phyloP scores from a whole-genome alignment of 2,797 vertebrate species.

The Stomatorhinus walkeri region DNA sequence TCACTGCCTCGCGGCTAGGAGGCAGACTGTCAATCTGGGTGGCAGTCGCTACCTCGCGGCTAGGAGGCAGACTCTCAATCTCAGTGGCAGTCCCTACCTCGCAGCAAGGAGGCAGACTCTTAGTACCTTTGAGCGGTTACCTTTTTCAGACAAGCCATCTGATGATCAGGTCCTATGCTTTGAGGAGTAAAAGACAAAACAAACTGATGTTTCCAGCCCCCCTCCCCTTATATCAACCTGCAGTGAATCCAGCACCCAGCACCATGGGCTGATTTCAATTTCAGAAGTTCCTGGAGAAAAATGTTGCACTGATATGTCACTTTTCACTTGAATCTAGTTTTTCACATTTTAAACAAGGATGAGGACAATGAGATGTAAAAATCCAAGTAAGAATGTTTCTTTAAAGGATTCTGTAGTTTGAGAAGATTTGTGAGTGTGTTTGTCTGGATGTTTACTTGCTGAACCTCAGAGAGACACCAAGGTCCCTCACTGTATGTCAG shows the following conservation, averaged over 20 bases:
- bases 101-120: conserved; percentile 43
- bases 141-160: conserved; percentile 14
- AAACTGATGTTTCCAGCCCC: conserved; percentile 44
- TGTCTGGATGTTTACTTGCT: conserved; percentile 68
- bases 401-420: conserved; percentile 41
- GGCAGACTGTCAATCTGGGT: conserved; percentile 43
- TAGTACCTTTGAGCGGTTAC: conserved; percentile 36
- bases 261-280: background rate
- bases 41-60: no score
- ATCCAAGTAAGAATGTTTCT: conserved; percentile 43
- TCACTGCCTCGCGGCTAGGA: background rate
- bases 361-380: conserved; percentile 23
- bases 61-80: conserved; percentile 44
- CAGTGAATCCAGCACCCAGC: background rate
- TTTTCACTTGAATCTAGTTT: conserved; percentile 41
- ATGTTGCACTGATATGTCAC: conserved; percentile 27
- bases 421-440: conserved; percentile 49
- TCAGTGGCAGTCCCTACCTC: no score
- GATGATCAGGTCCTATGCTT: conserved; percentile 17
- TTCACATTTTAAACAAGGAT: conserved; percentile 26
- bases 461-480: conserved; percentile 64
- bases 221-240: conserved; percentile 6
- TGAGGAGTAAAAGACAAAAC: conserved; percentile 32
- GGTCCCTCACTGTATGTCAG: conserved; percentile 59
- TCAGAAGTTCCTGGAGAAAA: conserved; percentile 8